These are phyloP conservation scores for Neodiprion virginianus DNA, from an alignment of 1,140 invertebrate genomes.

Conservation along the genomic window DNA sequence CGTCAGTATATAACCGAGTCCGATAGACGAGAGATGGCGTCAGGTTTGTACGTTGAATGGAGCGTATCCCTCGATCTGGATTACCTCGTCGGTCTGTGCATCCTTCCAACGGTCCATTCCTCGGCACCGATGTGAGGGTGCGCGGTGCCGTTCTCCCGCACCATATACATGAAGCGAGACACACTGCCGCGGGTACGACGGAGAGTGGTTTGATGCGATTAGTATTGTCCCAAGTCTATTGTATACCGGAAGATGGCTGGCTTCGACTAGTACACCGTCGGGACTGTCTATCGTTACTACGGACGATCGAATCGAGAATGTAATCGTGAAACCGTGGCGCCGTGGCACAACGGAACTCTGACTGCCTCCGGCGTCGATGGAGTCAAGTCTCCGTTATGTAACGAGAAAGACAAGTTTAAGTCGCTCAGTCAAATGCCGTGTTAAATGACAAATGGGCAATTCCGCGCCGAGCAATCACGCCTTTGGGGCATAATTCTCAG, in stretches of 20 bases:
- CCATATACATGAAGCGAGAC: not conserved
- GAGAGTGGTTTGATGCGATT: conserved; percentile 48
- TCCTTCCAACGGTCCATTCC: not conserved
- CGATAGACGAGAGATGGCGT: conserved; percentile 27
- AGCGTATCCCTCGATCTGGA: conserved; percentile 34
- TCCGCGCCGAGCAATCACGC: no score
- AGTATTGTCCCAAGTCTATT: conserved; percentile 47
- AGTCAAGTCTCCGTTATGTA: not conserved
- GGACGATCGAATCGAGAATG: conserved; percentile 11
- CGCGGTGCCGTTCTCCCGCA: not conserved
- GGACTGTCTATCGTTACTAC: conserved; percentile 26
- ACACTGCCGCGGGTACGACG: conserved; percentile 24
- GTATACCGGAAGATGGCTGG: conserved; percentile 41
- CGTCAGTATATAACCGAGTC: not conserved
- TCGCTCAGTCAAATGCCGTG: no score
- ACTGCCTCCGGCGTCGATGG: not conserved
- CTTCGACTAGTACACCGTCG: conserved; percentile 25
- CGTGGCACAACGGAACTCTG: not conserved
- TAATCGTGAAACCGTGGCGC: not conserved
- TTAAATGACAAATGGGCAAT: no score
- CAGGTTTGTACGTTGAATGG: conserved; percentile 17
- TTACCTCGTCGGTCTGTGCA: conserved; percentile 20
- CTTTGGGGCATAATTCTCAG: no score
- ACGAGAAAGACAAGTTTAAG: not conserved
- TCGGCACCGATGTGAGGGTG: conserved; percentile 20